Percentiles rank a stretch among this genome's conserved stretches.
Conservation (phyloP, 1,140 invertebrate genomes). For the Agrilus planipennis region DNA sequence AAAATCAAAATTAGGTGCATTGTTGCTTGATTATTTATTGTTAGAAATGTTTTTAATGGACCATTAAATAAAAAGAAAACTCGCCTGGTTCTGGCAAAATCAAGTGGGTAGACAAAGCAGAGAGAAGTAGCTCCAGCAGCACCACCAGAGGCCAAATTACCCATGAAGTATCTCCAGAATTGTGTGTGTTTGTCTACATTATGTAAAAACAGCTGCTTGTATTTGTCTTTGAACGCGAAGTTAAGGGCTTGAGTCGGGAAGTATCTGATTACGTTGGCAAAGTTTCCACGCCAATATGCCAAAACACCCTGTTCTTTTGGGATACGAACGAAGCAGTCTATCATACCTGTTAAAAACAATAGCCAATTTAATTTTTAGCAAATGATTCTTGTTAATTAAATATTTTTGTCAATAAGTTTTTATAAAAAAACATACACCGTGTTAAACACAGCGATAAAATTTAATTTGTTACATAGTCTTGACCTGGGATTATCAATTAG, state of each 20-base stretch:
- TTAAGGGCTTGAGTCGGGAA: conserved; percentile 94
- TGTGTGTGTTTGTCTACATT: conserved; percentile 83
- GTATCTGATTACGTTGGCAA: conserved; percentile 85
- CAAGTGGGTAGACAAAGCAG: conserved; percentile 90
- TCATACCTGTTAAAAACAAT: conserved; percentile 52
- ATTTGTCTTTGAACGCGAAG: conserved; percentile 90
- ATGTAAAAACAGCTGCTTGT: conserved; percentile 73
- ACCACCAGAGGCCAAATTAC: conserved; percentile 76
- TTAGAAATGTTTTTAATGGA: too few species aligned
- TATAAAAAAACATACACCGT: too few species aligned
- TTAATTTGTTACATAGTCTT: too few species aligned
- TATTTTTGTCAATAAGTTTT: too few species aligned
- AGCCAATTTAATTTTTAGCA: too few species aligned
- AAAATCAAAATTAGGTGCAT: too few species aligned
- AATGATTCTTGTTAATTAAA: too few species aligned
- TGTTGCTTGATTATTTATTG: too few species aligned
- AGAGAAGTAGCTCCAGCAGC: conserved; percentile 88
- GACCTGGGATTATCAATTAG: too few species aligned
- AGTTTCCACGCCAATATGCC: conserved; percentile 87
- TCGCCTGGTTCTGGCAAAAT: conserved; percentile 86
- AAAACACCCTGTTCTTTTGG: conserved; percentile 74
- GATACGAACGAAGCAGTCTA: conserved; percentile 77
- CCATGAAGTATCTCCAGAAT: conserved; percentile 74
- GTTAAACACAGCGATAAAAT: too few species aligned
- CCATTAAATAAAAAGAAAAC: too few species aligned